These are phyloP conservation scores for Xiphophorus birchmanni DNA, from an alignment of 2,797 vertebrate species.

Conservation along the genomic window DNA sequence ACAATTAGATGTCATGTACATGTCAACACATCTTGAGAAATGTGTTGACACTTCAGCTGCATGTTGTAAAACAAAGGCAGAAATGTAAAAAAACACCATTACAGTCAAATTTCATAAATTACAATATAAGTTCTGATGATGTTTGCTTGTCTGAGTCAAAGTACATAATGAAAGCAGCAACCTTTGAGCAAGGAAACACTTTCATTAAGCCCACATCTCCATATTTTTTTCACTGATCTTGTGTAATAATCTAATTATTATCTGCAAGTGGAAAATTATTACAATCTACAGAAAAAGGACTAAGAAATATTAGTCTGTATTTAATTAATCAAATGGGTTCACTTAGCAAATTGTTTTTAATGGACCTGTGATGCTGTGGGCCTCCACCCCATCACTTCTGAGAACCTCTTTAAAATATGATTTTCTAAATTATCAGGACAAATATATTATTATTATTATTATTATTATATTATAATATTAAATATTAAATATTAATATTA, in stretches of 20 bases:
- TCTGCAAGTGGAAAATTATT: neutral
- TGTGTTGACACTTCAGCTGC: neutral
- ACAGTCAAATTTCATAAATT: neutral
- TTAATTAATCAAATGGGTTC: neutral
- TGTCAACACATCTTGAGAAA: neutral
- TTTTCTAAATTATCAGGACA: neutral
- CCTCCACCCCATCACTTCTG: neutral
- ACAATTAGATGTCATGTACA: neutral
- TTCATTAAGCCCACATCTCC: neutral
- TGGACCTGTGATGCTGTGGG: neutral
- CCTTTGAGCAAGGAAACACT: neutral
- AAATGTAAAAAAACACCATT: neutral
- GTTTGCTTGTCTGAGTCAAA: neutral
- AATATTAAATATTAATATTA: too few species aligned
- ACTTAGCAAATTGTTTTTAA: too few species aligned
- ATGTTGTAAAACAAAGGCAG: neutral
- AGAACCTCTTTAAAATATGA: neutral
- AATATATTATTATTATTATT: too few species aligned
- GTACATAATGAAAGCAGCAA: neutral
- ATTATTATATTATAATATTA: too few species aligned
- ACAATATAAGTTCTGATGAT: neutral
- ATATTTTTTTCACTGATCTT: neutral
- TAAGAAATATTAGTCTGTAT: neutral
- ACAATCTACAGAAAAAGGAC: neutral
- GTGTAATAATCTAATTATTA: neutral